phyloP scores from a whole-genome alignment of 2,797 vertebrate species.

The Eulemur albifrons region DNA sequence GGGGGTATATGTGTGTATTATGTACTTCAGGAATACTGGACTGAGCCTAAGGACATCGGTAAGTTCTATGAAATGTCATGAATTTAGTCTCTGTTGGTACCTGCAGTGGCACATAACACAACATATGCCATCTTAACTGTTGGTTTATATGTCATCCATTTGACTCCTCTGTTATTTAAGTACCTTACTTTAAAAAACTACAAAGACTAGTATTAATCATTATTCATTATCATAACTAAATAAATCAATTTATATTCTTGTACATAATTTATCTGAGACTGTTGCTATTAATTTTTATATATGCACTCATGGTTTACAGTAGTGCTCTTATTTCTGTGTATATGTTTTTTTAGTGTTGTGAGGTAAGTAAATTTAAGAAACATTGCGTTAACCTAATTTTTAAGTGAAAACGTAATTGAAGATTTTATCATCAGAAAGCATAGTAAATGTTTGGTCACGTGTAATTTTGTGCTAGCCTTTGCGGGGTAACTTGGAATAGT shows the following conservation, averaged over 20 bases:
- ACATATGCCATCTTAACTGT: not conserved
- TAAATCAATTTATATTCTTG: not conserved
- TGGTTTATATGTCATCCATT: not conserved
- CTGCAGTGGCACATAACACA: not conserved
- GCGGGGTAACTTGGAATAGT: not conserved
- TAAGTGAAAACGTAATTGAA: not conserved
- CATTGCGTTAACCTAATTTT: not conserved
- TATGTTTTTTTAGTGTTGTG: not conserved
- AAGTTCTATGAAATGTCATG: not conserved
- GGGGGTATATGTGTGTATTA: not conserved
- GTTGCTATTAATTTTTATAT: not conserved
- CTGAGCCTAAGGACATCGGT: not conserved
- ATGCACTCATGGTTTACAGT: not conserved
- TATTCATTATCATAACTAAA: not conserved
- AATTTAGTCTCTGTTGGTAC: not conserved
- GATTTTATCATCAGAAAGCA: not conserved
- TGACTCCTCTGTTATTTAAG: not conserved
- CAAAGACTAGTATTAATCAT: not conserved
- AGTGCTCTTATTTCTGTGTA: not conserved
- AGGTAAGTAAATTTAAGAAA: slow-evolving; percentile 16
- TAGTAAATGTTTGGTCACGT: not conserved
- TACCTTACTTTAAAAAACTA: not conserved
- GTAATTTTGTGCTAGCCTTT: not conserved
- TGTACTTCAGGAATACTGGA: not conserved
- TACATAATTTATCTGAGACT: not conserved